A percentile compares a stretch with the other conserved stretches of the same genome.
Conservation (phyloP, 2,113 vertebrate genomes). For the Eclectus roratus region DNA sequence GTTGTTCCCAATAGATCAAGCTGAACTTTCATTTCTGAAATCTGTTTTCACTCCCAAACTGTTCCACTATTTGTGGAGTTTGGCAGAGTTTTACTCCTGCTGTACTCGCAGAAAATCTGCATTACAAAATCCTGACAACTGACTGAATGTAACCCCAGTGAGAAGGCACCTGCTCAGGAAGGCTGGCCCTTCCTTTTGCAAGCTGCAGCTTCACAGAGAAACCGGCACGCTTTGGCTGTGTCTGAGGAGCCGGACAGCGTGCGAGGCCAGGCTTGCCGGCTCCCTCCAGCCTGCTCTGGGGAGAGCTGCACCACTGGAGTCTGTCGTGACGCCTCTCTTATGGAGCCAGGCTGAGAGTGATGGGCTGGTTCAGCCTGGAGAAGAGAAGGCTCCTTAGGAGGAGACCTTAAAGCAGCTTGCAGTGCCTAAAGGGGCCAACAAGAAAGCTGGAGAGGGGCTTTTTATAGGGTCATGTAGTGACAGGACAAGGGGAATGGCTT, state of each 20-base stretch:
- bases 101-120: background rate
- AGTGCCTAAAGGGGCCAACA: background rate
- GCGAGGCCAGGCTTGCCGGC: background rate
- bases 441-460: background rate
- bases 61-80: slow-evolving; percentile 44
- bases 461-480: background rate
- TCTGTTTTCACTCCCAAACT: slow-evolving; percentile 56
- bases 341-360: background rate
- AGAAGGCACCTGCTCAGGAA: slow-evolving; percentile 50
- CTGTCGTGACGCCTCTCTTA: background rate
- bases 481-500: background rate
- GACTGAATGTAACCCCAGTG: background rate
- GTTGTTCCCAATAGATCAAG: slow-evolving; percentile 47
- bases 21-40: slow-evolving; percentile 64
- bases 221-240: background rate
- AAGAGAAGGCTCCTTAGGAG: background rate
- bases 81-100: slow-evolving; percentile 47
- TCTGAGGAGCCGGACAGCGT: background rate
- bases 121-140: slow-evolving; percentile 17
- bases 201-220: background rate
- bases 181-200: background rate
- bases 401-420: background rate
- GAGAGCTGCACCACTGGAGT: background rate
- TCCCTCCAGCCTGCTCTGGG: background rate
- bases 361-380: background rate